Evolutionary conservation across 2,888 invertebrate species (phyloP), one percentile per base, ranked within the genome.

Genomic region (Leptothorax acervorum): DNA sequence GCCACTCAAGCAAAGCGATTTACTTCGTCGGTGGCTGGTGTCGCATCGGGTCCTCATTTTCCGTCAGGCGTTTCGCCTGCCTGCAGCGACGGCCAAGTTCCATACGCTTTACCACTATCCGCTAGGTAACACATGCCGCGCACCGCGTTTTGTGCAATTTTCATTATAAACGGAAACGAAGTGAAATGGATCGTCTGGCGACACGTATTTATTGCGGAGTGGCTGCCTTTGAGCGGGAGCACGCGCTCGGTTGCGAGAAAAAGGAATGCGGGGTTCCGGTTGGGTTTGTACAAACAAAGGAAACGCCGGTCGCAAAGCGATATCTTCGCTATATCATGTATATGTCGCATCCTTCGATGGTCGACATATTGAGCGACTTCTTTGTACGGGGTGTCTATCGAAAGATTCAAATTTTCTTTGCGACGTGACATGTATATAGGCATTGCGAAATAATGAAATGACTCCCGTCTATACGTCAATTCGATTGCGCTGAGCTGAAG

Each of bases 101-200:
- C 48, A 39, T 51, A 55, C 55, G 48, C 55, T 78, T 75, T 73
- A 51, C 55, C 18, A 11, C 31, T 51, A 53, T 51, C 31, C 68
- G 6, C 53, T 55, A 11, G 75, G 65, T 51, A 81, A 78, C 86
- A 71, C 74, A 74, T 79, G 84, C 42, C 45, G 81, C 83, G 73
- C 86, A 63, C 81, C 81, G 84, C 82, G 68, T 79, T 78, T 73
- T 81, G 60, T 84, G 63, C 81, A 70, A 83, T 81, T 88, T 86
- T 88, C 86, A 86, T 86, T 86, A 84, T 82, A 86, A 84, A 81
- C 84, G 78, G 85, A 89, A 88, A 85, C 78, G 78, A 81, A 76
- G 76, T 70, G 73, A 78, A 85, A 79, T 68, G 83, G 71, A 73
- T 76, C 75, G 87, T 74, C 83, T 68, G 74, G 78, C 81, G 85